These are phyloP conservation scores for Galago senegalensis DNA, from an alignment of 2,797 vertebrate genomes.

Conservation along the genomic window DNA sequence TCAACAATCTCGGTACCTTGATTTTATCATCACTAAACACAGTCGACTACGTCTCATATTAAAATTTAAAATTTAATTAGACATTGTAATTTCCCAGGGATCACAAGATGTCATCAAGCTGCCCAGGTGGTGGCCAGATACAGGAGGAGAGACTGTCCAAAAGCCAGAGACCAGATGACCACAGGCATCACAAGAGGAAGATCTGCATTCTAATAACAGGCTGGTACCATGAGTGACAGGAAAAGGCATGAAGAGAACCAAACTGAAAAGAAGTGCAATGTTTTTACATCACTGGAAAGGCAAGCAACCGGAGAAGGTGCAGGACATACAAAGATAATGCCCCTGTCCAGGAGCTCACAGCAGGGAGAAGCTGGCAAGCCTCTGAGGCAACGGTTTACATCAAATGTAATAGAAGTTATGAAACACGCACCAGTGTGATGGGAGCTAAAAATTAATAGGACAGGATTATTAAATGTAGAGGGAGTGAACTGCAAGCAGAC, in stretches of 20 bases:
- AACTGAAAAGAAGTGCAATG: background rate
- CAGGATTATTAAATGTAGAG: background rate
- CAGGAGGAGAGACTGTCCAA: background rate
- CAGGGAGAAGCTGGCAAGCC: background rate
- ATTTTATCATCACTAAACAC: background rate
- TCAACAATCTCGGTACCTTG: background rate
- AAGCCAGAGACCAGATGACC: background rate
- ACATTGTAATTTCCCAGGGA: background rate
- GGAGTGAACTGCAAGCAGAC: background rate
- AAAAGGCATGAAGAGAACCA: background rate
- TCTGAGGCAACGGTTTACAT: background rate
- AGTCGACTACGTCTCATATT: background rate
- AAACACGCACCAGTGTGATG: background rate
- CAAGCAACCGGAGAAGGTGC: background rate
- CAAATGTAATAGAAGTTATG: background rate
- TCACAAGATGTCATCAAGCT: constrained; percentile 3
- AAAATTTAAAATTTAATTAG: constrained; percentile 39
- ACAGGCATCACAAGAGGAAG: background rate
- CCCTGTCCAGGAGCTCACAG: background rate
- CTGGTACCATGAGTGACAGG: background rate
- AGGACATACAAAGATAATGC: background rate
- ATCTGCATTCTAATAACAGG: background rate
- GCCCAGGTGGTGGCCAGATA: background rate
- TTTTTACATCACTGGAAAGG: background rate
- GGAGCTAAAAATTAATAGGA: background rate